phyloP scores from a whole-genome alignment of 2,113 vertebrate species.

The Perca schrenkii region DNA sequence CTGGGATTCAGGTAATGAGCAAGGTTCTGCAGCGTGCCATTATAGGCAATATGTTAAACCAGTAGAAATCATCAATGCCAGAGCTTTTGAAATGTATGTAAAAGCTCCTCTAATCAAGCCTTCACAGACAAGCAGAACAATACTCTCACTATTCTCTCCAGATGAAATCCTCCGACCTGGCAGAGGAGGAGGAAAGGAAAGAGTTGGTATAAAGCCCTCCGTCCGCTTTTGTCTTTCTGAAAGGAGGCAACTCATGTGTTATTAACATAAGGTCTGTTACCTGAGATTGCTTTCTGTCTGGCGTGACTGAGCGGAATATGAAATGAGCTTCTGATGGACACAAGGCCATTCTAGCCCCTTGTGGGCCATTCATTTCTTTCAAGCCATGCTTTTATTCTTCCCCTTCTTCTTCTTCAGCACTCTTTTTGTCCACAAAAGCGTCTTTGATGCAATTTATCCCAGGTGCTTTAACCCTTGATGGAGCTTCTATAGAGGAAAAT shows the following conservation, averaged over 20 bases:
- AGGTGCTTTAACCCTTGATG: slow-evolving; percentile 68
- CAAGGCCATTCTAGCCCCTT: slow-evolving; percentile 69
- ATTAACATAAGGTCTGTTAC: slow-evolving; percentile 82
- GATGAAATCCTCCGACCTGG: slow-evolving; percentile 44
- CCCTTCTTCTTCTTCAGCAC: slow-evolving; percentile 48
- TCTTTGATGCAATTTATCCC: slow-evolving; percentile 77
- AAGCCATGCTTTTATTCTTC: slow-evolving; percentile 72
- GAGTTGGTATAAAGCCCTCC: slow-evolving; percentile 48
- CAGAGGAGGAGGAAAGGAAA: slow-evolving; percentile 29
- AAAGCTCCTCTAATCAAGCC: slow-evolving; percentile 71
- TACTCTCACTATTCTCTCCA: slow-evolving; percentile 33
- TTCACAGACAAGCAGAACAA: slow-evolving; percentile 60
- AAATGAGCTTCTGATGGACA: slow-evolving; percentile 74
- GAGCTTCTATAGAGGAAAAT: slow-evolving; percentile 48
- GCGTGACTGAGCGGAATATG: slow-evolving; percentile 80
- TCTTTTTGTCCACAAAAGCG: slow-evolving; percentile 70
- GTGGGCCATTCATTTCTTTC: slow-evolving; percentile 75
- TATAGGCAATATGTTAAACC: slow-evolving; percentile 33
- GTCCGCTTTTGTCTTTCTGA: slow-evolving; percentile 70
- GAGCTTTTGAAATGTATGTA: slow-evolving; percentile 46
- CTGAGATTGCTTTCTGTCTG: slow-evolving; percentile 83
- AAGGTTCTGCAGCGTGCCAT: slow-evolving; percentile 44
- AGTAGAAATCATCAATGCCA: slow-evolving; percentile 42
- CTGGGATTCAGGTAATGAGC: slow-evolving; percentile 58
- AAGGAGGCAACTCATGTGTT: slow-evolving; percentile 70